A percentile compares a stretch with the other conserved stretches of the same genome.
Evolutionary conservation across 2,113 vertebrate species (phyloP).

Genomic region (Maccullochella peelii): DNA sequence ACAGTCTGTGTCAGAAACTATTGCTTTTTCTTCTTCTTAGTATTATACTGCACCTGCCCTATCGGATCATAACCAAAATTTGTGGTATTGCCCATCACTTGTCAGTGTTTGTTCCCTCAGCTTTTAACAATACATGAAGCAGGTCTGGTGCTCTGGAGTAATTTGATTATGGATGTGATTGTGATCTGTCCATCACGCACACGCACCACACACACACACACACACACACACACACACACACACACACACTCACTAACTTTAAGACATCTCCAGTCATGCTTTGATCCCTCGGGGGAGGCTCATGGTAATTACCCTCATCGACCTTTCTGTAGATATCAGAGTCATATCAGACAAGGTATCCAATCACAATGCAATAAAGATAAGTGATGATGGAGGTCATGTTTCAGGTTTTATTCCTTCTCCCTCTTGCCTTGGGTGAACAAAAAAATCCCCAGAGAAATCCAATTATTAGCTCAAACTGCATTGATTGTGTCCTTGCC

Average conservation of each 20-base stretch:
- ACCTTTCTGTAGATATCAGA: conserved; percentile 49
- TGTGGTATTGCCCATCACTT: not conserved
- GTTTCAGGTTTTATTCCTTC: conserved; percentile 23
- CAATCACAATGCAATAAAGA: conserved; percentile 64
- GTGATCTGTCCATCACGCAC: conserved; percentile 27
- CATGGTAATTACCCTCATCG: conserved; percentile 66
- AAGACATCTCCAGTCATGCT: conserved; percentile 33
- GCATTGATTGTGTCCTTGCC: conserved; percentile 60
- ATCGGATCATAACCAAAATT: not conserved
- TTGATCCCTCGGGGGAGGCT: conserved; percentile 32
- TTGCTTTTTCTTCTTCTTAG: not conserved
- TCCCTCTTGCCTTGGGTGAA: conserved; percentile 12
- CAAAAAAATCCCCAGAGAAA: conserved; percentile 11
- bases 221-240: not conserved
- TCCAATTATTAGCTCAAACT: conserved; percentile 59
- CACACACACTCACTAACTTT: not conserved
- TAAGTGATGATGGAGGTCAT: conserved; percentile 53
- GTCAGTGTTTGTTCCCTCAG: not conserved
- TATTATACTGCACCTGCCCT: not conserved
- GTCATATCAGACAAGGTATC: conserved; percentile 50
- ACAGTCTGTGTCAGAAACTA: not conserved
- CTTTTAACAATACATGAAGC: not conserved
- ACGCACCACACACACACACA: not conserved
- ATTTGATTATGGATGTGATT: conserved; percentile 43
- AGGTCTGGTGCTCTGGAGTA: conserved; percentile 4